A percentile compares a stretch with the other conserved stretches of the same genome.
Evolutionary conservation across 2,888 invertebrate genomes (phyloP).

Genomic region (Pollenia angustigena): DNA sequence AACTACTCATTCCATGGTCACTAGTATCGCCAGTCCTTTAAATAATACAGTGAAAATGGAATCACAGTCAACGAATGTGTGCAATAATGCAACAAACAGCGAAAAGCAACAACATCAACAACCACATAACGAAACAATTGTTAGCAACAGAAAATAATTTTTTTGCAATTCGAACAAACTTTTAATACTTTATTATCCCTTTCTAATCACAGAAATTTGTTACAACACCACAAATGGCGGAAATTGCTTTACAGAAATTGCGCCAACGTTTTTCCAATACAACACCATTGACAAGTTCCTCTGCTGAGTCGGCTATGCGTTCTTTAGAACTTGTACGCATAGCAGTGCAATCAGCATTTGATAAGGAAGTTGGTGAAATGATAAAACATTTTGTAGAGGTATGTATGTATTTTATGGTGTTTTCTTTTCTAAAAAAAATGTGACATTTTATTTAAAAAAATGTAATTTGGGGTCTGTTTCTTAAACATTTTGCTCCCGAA

Average conservation of each 20-base stretch:
- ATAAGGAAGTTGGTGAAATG: conserved; percentile 86
- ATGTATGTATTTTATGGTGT: conserved; percentile 67
- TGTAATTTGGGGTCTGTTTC: no score
- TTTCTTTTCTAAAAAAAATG: no score
- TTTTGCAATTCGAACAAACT: not conserved
- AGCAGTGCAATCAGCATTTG: conserved; percentile 86
- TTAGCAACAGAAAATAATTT: conserved; percentile 26
- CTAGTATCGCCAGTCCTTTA: conserved; percentile 76
- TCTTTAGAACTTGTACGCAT: conserved; percentile 87
- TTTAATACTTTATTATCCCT: not conserved
- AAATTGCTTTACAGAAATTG: conserved; percentile 81
- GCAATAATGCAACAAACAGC: conserved; percentile 27
- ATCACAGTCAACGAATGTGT: conserved; percentile 29
- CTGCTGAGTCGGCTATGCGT: conserved; percentile 82
- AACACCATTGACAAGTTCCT: conserved; percentile 76
- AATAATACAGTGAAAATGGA: conserved; percentile 59
- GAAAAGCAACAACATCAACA: conserved; percentile 37
- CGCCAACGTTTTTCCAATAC: conserved; percentile 81
- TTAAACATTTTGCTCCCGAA: no score
- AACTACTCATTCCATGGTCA: conserved; percentile 82
- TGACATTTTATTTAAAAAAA: no score
- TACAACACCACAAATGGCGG: conserved; percentile 83
- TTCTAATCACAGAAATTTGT: conserved; percentile 78
- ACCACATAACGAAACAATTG: conserved; percentile 66
- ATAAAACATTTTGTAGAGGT: conserved; percentile 87